phyloP scores from a whole-genome alignment of 1,140 invertebrate species.

The Harpegnathos saltator region DNA sequence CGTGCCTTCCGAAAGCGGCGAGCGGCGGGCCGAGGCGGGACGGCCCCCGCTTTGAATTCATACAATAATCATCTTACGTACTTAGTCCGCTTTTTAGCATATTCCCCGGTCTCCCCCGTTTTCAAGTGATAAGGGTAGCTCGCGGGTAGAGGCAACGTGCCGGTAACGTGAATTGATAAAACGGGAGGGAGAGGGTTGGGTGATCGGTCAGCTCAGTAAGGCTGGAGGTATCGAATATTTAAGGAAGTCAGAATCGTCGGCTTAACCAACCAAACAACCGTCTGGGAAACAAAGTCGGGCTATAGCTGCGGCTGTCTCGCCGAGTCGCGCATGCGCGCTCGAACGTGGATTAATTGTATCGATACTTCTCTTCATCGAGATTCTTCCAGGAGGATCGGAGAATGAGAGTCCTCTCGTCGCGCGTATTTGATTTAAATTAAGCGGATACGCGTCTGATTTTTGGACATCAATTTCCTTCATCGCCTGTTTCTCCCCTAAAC shows the following conservation, averaged over 20 bases:
- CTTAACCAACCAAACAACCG: conserved; percentile 27
- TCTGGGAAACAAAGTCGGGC: not conserved
- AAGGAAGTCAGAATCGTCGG: conserved; percentile 36
- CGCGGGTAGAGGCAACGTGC: not conserved
- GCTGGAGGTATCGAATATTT: conserved; percentile 39
- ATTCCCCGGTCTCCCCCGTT: conserved; percentile 48
- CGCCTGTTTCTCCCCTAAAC: too few relatives aligned
- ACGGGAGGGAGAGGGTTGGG: not conserved
- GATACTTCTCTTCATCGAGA: not conserved
- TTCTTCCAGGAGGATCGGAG: not conserved
- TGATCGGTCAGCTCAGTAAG: not conserved
- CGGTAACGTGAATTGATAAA: conserved; percentile 22
- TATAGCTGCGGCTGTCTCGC: not conserved
- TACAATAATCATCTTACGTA: conserved; percentile 75
- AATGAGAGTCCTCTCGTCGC: too few relatives aligned
- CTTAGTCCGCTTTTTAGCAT: conserved; percentile 66
- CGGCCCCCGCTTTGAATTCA: conserved; percentile 67
- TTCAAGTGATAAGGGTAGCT: conserved; percentile 9
- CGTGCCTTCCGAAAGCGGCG: conserved; percentile 38
- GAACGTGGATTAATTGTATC: not conserved
- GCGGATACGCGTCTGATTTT: too few relatives aligned
- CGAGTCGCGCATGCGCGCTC: not conserved
- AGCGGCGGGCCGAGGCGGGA: not conserved
- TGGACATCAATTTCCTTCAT: too few relatives aligned
- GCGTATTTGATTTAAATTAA: too few relatives aligned